A percentile compares a stretch with the other conserved stretches of the same genome.
These are phyloP conservation scores for Thymelicus lineola DNA, from an alignment of 2,888 invertebrate genomes.

Conservation along the genomic window DNA sequence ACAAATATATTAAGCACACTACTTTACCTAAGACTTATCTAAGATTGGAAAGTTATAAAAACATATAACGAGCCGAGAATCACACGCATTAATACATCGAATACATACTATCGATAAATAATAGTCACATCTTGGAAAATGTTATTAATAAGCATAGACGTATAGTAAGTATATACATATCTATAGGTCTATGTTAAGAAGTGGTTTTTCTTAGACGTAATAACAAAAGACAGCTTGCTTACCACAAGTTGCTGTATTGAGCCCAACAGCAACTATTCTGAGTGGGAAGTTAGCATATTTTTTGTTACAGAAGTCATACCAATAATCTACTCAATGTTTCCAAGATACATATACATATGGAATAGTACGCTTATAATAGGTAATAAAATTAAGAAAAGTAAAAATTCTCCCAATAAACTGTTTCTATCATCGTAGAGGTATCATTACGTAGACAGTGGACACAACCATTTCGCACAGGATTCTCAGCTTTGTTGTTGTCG, in stretches of 20 bases:
- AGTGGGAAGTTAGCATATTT: neutral
- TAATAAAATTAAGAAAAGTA: no score
- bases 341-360: no score
- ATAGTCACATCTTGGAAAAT: slow-evolving; percentile 2
- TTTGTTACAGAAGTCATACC: neutral
- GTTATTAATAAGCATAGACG: no score
- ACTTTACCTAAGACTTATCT: slow-evolving; percentile 45
- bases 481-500: slow-evolving; percentile 18
- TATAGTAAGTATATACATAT: no score
- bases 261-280: slow-evolving; percentile 9
- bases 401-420: neutral
- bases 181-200: no score
- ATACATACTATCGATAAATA: neutral
- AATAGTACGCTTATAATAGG: no score
- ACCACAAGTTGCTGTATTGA: neutral
- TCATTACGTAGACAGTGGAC: slow-evolving; percentile 14
- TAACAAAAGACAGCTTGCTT: slow-evolving; percentile 11
- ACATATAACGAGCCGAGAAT: slow-evolving; percentile 30
- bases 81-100: slow-evolving; percentile 20
- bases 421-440: slow-evolving; percentile 2
- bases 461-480: slow-evolving; percentile 23
- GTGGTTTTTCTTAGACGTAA: slow-evolving; percentile 4
- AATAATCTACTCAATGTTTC: neutral
- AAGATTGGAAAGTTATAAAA: slow-evolving; percentile 37
- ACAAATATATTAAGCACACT: slow-evolving; percentile 76